Base-by-base conservation (phyloP, 2,888 invertebrate genomes). In the Diogma glabrata region DNA sequence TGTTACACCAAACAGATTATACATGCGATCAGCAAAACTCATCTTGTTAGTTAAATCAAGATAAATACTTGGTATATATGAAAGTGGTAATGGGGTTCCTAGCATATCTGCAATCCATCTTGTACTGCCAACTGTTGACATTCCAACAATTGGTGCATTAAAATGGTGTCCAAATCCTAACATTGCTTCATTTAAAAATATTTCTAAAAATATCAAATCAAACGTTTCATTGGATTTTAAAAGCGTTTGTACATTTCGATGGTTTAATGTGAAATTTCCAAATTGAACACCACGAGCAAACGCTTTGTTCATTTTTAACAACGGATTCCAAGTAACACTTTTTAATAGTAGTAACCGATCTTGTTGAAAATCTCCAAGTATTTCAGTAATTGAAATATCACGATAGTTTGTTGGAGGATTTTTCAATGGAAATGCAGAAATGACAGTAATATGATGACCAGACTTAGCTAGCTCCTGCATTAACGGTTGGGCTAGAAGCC, bases 381-480 rank as follows among this genome's bases (percentile, higher is more conserved):
- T 19, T 10, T 43, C 50, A 5, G 14, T 8, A 4, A 26, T 19
- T 20, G 53, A 51, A 8, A 58, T 52, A 43, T 59, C 55, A 1
- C 56, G 55, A 48, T 62, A 62, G 50, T 65, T 64, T 19, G 57
- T 54, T 0, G 63, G 20, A 0, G 61, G 60, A 2, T 61, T 58
- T 45, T 61, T 59, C 26, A 60, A 60, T 3, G 65, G 63, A 58
- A 62, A 65, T 9, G 64, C 59, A 5, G 64, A 62, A 19, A 67
- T 58, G 0, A 67, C 55, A 1, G 65, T 67, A 2, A 71, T 63
- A 8, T 69, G 59, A 55, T 71, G 71, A 0, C 71, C 71, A 2
- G 61, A 59, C 9, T 56, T 55, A 2, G 61, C 62, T 20, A 72
- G 56, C 1, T 61, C 64, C 23, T 63, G 63, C 52, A 67, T 60